phyloP scores from a whole-genome alignment of 23 tunicate genomes.

The Trididemnum miniatum region DNA sequence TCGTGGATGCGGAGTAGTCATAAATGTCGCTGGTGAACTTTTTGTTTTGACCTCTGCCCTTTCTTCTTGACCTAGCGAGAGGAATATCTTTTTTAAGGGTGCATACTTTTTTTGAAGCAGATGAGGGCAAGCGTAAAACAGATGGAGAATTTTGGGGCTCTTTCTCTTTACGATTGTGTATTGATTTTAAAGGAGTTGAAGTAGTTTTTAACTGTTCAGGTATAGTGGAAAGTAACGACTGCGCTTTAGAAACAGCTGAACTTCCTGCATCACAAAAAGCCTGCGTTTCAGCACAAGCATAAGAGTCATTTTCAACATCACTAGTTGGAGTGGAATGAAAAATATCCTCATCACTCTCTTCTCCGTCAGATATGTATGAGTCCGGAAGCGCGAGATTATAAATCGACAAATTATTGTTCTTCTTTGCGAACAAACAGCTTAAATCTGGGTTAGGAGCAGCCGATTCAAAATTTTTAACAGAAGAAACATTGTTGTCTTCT shows the following conservation, averaged over 20 bases:
- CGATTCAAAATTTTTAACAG: too few relatives aligned
- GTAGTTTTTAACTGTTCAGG: not conserved
- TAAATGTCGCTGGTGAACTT: not conserved
- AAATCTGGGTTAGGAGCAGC: too few relatives aligned
- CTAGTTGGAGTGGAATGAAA: not conserved
- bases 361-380: not conserved
- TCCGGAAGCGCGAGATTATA: constrained; percentile 2
- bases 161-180: too few relatives aligned
- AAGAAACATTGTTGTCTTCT: too few relatives aligned
- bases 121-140: not conserved
- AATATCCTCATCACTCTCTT: not conserved
- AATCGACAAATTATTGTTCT: constrained; percentile 12
- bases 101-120: not conserved
- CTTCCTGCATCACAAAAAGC: not conserved
- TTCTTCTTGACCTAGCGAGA: not conserved
- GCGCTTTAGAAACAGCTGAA: not conserved
- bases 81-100: not conserved
- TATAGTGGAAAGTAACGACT: not conserved
- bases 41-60: not conserved
- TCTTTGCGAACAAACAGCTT: too few relatives aligned
- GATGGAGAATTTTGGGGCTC: not conserved
- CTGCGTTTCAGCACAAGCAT: constrained; percentile 19
- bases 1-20: not conserved
- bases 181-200: constrained; percentile 8
- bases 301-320: constrained; percentile 15